Conservation (phyloP, 2,888 invertebrate genomes). For the Piscicola geometra region DNA sequence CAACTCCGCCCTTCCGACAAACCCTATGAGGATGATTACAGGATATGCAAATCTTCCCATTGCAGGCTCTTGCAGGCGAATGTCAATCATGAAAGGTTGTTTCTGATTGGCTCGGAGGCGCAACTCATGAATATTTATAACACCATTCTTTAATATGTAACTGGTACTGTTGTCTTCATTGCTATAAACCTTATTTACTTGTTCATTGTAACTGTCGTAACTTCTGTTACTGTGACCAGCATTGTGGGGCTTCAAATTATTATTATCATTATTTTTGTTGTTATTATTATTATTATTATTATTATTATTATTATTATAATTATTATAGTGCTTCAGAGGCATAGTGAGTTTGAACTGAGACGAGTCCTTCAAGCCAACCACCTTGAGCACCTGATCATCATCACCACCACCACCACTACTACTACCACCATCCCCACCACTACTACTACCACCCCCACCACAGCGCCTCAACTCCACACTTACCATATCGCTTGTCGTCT, state of each 20-base stretch:
- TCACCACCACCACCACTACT: not conserved
- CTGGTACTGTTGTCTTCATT: not conserved
- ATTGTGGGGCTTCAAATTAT: not conserved
- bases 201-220: too few species aligned
- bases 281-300: not conserved
- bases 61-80: slow-evolving; percentile 44
- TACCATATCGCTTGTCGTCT: not conserved
- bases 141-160: not conserved
- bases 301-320: not conserved
- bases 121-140: slow-evolving; percentile 52
- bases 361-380: too few species aligned
- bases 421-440: not conserved
- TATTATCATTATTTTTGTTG: slow-evolving; percentile 7
- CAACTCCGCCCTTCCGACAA: too few species aligned
- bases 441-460: not conserved
- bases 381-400: too few species aligned
- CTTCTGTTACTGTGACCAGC: not conserved
- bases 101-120: slow-evolving; percentile 45
- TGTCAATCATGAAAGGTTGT: slow-evolving; percentile 46
- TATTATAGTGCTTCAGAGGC: not conserved
- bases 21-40: slow-evolving; percentile 42
- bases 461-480: not conserved
- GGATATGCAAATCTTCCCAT: slow-evolving; percentile 47
- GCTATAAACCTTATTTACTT: too few species aligned
- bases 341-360: not conserved